phyloP scores from a whole-genome alignment of 2,797 vertebrate genomes.

The Hydrocynus forskahlii region DNA sequence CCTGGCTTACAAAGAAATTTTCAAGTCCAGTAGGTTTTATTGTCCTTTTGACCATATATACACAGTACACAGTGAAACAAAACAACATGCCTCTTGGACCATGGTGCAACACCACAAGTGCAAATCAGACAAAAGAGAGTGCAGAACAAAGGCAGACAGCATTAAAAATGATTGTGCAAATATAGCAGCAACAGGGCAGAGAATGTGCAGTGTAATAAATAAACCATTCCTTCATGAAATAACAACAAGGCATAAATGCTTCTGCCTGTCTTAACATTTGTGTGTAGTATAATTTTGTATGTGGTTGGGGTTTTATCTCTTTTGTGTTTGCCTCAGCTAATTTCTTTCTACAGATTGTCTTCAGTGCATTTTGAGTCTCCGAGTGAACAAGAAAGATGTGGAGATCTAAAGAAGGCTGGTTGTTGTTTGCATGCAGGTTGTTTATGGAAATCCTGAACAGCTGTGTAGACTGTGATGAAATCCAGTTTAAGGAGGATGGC shows the following conservation, averaged over 20 bases:
- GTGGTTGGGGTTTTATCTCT: neutral
- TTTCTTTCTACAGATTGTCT: neutral
- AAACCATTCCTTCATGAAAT: neutral
- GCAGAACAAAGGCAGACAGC: too few relatives aligned
- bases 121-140: too few relatives aligned
- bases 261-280: constrained; percentile 3
- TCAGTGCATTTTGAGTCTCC: neutral
- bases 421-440: constrained; percentile 75
- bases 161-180: too few relatives aligned
- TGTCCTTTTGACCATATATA: too few relatives aligned
- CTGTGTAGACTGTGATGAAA: constrained; percentile 96
- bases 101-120: too few relatives aligned
- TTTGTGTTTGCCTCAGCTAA: neutral
- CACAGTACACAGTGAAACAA: too few relatives aligned
- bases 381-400: neutral
- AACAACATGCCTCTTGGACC: too few relatives aligned
- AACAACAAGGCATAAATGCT: neutral
- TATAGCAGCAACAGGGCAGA: too few relatives aligned
- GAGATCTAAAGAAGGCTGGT: neutral
- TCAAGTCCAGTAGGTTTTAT: too few relatives aligned
- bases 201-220: too few relatives aligned
- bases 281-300: neutral
- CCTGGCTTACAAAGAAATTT: neutral
- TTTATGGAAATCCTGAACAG: constrained; percentile 99
- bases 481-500: constrained; percentile 97